Percentiles rank a stretch among this genome's conserved stretches.
Conservation (phyloP, 2,113 vertebrate species). For the Amazona vittata region DNA sequence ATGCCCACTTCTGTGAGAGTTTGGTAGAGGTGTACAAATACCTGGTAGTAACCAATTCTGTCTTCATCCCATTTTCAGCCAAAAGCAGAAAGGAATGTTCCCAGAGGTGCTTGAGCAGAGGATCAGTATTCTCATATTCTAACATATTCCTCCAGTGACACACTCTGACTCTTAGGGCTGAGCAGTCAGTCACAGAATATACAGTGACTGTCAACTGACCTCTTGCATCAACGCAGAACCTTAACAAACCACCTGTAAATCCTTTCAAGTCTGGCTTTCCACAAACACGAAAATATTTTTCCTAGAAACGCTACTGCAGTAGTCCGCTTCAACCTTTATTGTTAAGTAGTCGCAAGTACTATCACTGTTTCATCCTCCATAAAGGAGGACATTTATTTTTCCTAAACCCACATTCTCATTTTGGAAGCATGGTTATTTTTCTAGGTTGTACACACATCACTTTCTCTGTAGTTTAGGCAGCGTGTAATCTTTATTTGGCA, state of each 20-base stretch:
- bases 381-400: not conserved
- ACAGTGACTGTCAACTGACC: rapidly evolving
- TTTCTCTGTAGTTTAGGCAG: not conserved
- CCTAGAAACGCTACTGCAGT: not conserved
- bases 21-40: not conserved
- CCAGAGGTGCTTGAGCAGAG: not conserved
- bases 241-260: not conserved
- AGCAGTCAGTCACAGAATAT: not conserved
- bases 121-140: not conserved
- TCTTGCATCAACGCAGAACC: not conserved
- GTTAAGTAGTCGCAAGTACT: not conserved
- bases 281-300: not conserved
- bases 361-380: not conserved
- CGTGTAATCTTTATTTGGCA: not conserved
- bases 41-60: not conserved
- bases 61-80: not conserved
- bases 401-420: rapidly evolving
- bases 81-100: not conserved
- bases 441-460: not conserved
- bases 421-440: not conserved
- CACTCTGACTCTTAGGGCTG: not conserved
- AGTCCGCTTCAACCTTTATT: not conserved
- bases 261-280: not conserved
- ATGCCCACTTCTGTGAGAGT: not conserved
- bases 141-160: not conserved